Evolutionary conservation across 2,113 vertebrate genomes (phyloP).

Genomic region (Lasiurus cinereus): DNA sequence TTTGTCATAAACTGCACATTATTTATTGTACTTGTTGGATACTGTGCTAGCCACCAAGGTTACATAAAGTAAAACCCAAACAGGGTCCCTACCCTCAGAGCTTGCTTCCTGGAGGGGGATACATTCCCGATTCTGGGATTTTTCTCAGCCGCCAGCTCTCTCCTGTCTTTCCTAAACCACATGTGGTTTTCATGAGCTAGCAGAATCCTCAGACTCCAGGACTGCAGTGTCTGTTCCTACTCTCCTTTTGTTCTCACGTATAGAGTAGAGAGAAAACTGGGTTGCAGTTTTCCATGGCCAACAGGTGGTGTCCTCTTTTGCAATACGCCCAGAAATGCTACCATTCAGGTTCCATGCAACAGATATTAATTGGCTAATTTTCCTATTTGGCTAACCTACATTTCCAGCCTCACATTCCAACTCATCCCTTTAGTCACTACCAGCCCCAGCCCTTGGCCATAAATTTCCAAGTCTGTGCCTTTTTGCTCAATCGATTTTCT

Average conservation of each 20-base stretch:
- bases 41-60: not conserved
- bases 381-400: conserved; percentile 46
- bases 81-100: not conserved
- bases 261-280: not conserved
- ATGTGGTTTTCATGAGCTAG: not conserved
- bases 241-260: not conserved
- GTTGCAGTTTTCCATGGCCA: conserved; percentile 15
- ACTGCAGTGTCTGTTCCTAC: not conserved
- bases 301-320: conserved; percentile 59
- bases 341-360: conserved; percentile 61
- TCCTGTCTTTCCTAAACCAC: not conserved
- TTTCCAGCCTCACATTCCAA: conserved; percentile 28
- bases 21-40: not conserved
- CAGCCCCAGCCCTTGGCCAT: not conserved
- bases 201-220: not conserved
- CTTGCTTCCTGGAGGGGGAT: not conserved
- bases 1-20: not conserved
- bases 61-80: not conserved
- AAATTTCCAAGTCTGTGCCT: not conserved
- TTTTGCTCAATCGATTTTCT: conserved; percentile 67
- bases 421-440: not conserved
- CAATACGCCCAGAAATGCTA: conserved; percentile 70
- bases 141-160: not conserved
- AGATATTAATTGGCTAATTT: conserved; percentile 61
- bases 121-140: not conserved